These are phyloP conservation scores for Ailurus styani DNA, from an alignment of 2,113 vertebrate species.

Conservation along the genomic window DNA sequence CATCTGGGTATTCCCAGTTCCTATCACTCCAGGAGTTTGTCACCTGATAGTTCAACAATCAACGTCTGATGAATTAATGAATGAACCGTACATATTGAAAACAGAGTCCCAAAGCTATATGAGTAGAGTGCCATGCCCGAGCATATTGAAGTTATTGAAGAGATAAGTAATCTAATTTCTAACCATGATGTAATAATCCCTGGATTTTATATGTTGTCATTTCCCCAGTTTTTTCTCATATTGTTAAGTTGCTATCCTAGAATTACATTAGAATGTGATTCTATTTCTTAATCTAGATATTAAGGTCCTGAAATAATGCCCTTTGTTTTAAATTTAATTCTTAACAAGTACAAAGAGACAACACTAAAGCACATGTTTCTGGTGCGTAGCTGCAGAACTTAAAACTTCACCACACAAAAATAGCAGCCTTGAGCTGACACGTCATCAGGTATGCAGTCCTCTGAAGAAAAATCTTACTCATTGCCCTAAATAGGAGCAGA, in stretches of 20 bases:
- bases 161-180: not conserved
- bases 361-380: not conserved
- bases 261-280: not conserved
- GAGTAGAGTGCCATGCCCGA: not conserved
- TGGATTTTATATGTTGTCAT: not conserved
- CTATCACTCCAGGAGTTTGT: not conserved
- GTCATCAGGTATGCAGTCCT: not conserved
- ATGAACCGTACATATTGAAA: not conserved
- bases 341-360: slow-evolving; percentile 26
- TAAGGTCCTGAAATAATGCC: not conserved
- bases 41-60: not conserved
- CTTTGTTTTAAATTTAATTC: slow-evolving; percentile 23
- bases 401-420: slow-evolving; percentile 16
- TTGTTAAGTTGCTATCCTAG: not conserved
- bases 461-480: not conserved
- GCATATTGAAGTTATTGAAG: no score
- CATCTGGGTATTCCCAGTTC: not conserved
- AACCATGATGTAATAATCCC: not conserved
- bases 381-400: not conserved
- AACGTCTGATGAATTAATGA: not conserved
- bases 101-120: not conserved
- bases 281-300: not conserved
- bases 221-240: not conserved
- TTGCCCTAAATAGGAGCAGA: not conserved
- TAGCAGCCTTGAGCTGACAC: not conserved